Conservation (phyloP, 92 coral and sea anemone species). For the Porites lobata region DNA sequence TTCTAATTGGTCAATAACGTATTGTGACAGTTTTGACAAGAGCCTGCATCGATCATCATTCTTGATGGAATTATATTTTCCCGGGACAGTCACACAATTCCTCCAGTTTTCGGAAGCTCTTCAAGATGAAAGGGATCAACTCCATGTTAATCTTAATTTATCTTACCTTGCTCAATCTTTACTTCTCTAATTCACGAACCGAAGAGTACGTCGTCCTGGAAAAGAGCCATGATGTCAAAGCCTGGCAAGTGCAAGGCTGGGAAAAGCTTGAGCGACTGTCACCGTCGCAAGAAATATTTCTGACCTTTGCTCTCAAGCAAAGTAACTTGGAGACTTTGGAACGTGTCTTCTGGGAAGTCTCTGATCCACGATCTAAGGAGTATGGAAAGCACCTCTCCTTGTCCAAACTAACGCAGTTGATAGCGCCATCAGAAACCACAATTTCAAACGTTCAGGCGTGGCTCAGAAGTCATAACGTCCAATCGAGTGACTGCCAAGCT, state of each 20-base stretch:
- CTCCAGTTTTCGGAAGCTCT: not conserved
- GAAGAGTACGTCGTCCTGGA: constrained; percentile 60
- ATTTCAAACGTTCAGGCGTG: constrained; percentile 68
- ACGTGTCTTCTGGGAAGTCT: constrained; percentile 89
- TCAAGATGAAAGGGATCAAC: not conserved
- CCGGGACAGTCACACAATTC: constrained; percentile 28
- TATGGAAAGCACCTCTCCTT: constrained; percentile 87
- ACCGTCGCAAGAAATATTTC: constrained; percentile 63
- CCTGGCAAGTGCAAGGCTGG: constrained; percentile 94
- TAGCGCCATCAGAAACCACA: constrained; percentile 82
- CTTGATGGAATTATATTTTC: not conserved
- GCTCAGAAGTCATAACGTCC: constrained; percentile 73
- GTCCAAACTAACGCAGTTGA: constrained; percentile 67
- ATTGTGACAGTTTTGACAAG: too few species aligned
- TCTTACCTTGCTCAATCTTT: not conserved
- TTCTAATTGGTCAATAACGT: too few species aligned
- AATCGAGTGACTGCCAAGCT: constrained; percentile 62
- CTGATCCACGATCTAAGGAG: constrained; percentile 79
- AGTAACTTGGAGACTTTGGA: constrained; percentile 84
- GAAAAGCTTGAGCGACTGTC: constrained; percentile 70
- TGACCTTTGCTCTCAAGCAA: constrained; percentile 96
- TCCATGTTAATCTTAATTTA: not conserved
- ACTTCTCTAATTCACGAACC: not conserved
- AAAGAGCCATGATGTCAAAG: constrained; percentile 76
- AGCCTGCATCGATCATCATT: too few species aligned